Percentiles rank a stretch among this genome's conserved stretches.
phyloP scores from a whole-genome alignment of 2,797 vertebrate species.

The Poliocrania exsul region DNA sequence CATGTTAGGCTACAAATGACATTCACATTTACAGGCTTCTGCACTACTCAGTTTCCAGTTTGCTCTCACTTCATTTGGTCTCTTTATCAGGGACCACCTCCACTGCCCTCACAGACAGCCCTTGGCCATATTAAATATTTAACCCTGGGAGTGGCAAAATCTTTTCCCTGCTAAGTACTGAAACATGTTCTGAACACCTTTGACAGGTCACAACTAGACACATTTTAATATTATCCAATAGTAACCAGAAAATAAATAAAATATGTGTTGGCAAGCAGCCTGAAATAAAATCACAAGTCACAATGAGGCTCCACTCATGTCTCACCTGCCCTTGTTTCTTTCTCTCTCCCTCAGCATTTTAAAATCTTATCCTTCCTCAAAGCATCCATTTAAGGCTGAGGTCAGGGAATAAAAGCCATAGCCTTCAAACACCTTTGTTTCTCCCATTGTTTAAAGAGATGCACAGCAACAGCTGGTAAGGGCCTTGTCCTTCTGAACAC shows the following conservation, averaged over 20 bases:
- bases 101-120: background rate
- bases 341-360: background rate
- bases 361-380: background rate
- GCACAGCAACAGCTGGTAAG: background rate
- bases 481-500: background rate
- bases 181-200: background rate
- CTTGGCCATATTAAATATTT: background rate
- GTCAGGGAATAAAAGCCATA: background rate
- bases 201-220: background rate
- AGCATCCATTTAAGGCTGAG: background rate
- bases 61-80: background rate
- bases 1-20: background rate
- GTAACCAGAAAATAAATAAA: background rate
- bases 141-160: background rate
- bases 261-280: background rate
- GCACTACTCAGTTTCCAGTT: background rate
- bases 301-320: background rate
- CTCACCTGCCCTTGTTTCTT: background rate
- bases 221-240: background rate
- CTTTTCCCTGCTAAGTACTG: background rate
- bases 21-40: background rate
- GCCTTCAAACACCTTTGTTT: background rate
- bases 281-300: background rate
- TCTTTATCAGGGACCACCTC: background rate
- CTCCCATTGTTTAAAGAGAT: background rate